Evolutionary conservation across 2,888 invertebrate species (phyloP).

Genomic region (Ypsolopha scabrella): DNA sequence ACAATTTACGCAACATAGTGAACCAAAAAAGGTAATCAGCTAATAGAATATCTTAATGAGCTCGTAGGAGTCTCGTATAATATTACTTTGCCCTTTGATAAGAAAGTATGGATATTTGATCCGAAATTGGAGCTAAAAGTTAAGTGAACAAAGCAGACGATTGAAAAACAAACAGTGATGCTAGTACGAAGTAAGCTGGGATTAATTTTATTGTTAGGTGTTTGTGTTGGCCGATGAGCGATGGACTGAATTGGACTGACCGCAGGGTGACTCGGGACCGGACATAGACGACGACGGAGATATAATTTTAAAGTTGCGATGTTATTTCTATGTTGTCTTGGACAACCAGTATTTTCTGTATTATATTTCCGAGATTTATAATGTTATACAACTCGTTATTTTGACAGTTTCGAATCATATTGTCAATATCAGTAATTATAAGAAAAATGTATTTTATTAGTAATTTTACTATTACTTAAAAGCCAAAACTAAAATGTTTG

Average conservation of each 20-base stretch:
- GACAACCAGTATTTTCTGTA: background rate
- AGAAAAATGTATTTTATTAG: too few species aligned
- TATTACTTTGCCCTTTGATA: slow-evolving; percentile 41
- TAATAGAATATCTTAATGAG: slow-evolving; percentile 38
- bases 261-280: slow-evolving; percentile 22
- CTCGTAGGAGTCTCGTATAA: slow-evolving; percentile 55
- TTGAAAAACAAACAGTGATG: slow-evolving; percentile 31
- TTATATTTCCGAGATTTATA: background rate
- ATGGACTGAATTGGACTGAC: slow-evolving; percentile 36
- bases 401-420: background rate
- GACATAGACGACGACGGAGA: slow-evolving; percentile 21
- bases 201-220: slow-evolving; percentile 36
- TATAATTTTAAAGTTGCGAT: slow-evolving; percentile 37
- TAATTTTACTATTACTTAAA: too few species aligned
- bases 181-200: slow-evolving; percentile 27
- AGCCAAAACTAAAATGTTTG: too few species aligned
- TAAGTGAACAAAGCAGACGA: slow-evolving; percentile 24
- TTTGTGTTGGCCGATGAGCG: slow-evolving; percentile 39
- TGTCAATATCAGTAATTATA: too few species aligned
- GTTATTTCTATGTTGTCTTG: slow-evolving; percentile 12
- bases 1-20: background rate
- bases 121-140: slow-evolving; percentile 27
- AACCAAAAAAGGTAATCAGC: slow-evolving; percentile 32
- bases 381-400: background rate
- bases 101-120: background rate